phyloP scores from a whole-genome alignment of 1,140 invertebrate genomes.

The Venturia canescens region DNA sequence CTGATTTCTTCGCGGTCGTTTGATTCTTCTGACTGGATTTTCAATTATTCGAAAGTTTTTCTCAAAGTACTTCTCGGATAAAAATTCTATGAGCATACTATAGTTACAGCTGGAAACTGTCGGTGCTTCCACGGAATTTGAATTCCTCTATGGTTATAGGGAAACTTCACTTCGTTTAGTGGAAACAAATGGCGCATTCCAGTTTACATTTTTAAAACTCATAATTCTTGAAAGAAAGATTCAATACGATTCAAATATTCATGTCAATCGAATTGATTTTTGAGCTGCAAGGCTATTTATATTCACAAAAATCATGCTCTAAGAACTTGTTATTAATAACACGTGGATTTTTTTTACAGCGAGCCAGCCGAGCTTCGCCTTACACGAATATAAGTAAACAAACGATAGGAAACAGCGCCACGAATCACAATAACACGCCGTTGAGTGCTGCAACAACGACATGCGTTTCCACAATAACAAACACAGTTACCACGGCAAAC shows the following conservation, averaged over 20 bases:
- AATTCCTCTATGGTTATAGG: neutral
- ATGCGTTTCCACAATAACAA: slow-evolving; percentile 74
- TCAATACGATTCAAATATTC: too few relatives aligned
- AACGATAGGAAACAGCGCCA: slow-evolving; percentile 66
- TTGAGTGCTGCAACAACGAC: slow-evolving; percentile 73
- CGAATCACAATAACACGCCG: slow-evolving; percentile 71
- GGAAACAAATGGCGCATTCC: too few relatives aligned
- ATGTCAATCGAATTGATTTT: too few relatives aligned
- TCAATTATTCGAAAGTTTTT: neutral
- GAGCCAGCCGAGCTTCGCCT: slow-evolving; percentile 73
- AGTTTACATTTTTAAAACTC: too few relatives aligned
- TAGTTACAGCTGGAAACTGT: neutral
- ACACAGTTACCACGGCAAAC: slow-evolving; percentile 75
- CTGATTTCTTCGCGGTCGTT: too few relatives aligned
- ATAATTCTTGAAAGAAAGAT: too few relatives aligned
- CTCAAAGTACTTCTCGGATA: too few relatives aligned
- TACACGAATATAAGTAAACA: slow-evolving; percentile 73
- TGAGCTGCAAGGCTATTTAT: too few relatives aligned
- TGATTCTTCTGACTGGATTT: too few relatives aligned
- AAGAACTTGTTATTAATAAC: too few relatives aligned
- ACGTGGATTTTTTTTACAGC: slow-evolving; percentile 59
- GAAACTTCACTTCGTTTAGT: too few relatives aligned
- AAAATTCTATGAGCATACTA: neutral
- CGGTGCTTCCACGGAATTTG: neutral
- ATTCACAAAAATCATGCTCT: too few relatives aligned